Evolutionary conservation across 2,797 vertebrate genomes (phyloP), one percentile per base, ranked within the genome.

Genomic region (Anolis apletophallus): DNA sequence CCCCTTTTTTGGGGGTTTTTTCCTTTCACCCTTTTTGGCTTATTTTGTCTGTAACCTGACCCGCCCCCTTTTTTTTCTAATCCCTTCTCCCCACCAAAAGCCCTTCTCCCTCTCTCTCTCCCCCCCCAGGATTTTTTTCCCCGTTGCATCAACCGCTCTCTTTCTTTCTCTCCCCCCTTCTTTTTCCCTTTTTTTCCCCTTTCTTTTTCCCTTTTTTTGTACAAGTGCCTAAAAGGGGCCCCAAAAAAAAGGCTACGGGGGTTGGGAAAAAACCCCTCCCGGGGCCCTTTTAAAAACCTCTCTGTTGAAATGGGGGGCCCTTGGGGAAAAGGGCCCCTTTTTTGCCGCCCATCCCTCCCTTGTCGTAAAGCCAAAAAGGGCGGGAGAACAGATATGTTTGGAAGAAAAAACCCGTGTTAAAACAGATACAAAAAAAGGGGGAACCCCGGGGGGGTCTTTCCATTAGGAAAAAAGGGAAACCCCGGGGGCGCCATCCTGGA

Each of bases 21-120:
- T 29, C 92, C 94, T 95, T 95, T 95, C 94, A 95, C 95, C 94
- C 94, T 90, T 93, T 94, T 95, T 91, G 89, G 92, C 92, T 93
- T 92, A 94, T 92, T 90, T 94, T 94, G 95, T 94, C 88, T 94
- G 93, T 92, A 95, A 95, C 86, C 91, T 91, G 94, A 95, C 92
- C 94, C 34, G 16, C 67, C 6, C 54, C 91, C 46, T n/a, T 93
- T 89, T 85, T 93, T 93, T 91, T 94, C 92, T 90, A 93, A 95
- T 93, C 93, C 61, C 90, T 88, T 93, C 89, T 87, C 88, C 36
- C 26, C 93, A 91, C 93, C 93, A n/a, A 87, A 93, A 94, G 93
- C 92, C 46, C 91, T 86, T 93, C 89, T 86, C n/a, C n/a, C n/a
- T n/a, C n/a, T n/a, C n/a, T n/a, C n/a, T n/a, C n/a, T n/a, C n/a